phyloP scores from a whole-genome alignment of 2,797 vertebrate genomes.

The Zenarchopterus dispar region DNA sequence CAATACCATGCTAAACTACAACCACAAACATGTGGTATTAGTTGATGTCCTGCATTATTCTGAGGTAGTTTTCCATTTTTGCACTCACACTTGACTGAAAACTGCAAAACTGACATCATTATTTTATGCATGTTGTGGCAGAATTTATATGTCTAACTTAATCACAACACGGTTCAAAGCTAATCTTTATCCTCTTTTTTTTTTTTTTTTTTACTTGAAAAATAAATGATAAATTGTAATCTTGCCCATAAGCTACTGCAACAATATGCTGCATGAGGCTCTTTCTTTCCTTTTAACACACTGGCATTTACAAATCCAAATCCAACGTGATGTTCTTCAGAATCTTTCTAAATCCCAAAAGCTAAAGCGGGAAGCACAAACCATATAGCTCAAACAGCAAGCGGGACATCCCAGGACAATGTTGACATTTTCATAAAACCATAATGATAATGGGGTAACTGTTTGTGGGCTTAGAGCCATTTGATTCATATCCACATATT shows the following conservation, averaged over 20 bases:
- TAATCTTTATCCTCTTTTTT: neutral
- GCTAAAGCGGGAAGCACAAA: neutral
- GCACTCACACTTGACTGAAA: too few relatives aligned
- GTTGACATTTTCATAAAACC: slow-evolving; percentile 18
- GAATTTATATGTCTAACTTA: too few relatives aligned
- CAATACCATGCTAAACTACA: too few relatives aligned
- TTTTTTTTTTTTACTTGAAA: neutral
- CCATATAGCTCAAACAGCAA: neutral
- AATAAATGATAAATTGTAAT: neutral
- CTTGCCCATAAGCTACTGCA: neutral
- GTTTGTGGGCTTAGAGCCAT: slow-evolving; percentile 11
- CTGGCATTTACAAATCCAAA: neutral
- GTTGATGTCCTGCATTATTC: too few relatives aligned
- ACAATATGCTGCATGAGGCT: neutral
- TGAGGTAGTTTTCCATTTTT: too few relatives aligned
- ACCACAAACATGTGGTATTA: too few relatives aligned
- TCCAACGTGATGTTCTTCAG: neutral
- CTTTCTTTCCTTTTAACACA: neutral
- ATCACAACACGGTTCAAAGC: neutral
- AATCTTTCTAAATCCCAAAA: neutral
- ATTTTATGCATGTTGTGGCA: too few relatives aligned
- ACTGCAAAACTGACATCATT: too few relatives aligned
- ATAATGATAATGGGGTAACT: slow-evolving; percentile 8
- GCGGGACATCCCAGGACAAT: neutral
- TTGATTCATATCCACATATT: slow-evolving; percentile 25